phyloP scores from a whole-genome alignment of 1,140 invertebrate species.

The Harlomillsia oculata region DNA sequence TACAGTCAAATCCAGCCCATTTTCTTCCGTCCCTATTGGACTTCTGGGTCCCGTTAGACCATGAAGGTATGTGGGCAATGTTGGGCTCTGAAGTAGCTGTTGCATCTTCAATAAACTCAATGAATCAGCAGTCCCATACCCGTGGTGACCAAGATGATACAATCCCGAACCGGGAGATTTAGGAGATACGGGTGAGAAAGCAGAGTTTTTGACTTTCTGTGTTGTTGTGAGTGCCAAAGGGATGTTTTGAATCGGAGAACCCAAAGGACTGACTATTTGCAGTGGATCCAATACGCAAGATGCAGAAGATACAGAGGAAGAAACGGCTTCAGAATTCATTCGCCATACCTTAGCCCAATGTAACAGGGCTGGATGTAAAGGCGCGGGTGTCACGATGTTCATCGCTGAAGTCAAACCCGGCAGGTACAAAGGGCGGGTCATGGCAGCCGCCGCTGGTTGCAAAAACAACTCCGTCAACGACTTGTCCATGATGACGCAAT shows the following conservation, averaged over 20 bases:
- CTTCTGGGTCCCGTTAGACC: neutral
- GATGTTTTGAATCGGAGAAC: conserved; percentile 16
- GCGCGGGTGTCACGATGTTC: neutral
- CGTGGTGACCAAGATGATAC: neutral
- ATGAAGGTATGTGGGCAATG: neutral
- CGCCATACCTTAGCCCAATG: conserved; percentile 33
- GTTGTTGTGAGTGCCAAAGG: conserved; percentile 17
- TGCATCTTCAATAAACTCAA: conserved; percentile 29
- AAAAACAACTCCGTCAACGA: conserved; percentile 23
- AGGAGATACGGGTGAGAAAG: conserved; percentile 30
- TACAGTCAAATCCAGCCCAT: conserved; percentile 21
- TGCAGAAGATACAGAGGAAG: neutral
- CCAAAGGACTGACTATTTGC: neutral
- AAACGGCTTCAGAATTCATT: neutral
- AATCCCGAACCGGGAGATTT: conserved; percentile 14
- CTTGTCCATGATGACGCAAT: conserved; percentile 13
- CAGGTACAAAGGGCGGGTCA: conserved; percentile 14
- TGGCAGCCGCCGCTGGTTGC: neutral
- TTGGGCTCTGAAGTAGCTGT: conserved; percentile 19
- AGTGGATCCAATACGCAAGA: neutral
- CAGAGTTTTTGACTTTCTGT: conserved; percentile 11
- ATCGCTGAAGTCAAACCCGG: conserved; percentile 19
- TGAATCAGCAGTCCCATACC: neutral
- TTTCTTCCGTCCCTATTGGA: neutral
- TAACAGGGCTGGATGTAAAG: conserved; percentile 23